Conservation (phyloP, 2,797 vertebrate genomes). For the Adrianichthys oophorus region DNA sequence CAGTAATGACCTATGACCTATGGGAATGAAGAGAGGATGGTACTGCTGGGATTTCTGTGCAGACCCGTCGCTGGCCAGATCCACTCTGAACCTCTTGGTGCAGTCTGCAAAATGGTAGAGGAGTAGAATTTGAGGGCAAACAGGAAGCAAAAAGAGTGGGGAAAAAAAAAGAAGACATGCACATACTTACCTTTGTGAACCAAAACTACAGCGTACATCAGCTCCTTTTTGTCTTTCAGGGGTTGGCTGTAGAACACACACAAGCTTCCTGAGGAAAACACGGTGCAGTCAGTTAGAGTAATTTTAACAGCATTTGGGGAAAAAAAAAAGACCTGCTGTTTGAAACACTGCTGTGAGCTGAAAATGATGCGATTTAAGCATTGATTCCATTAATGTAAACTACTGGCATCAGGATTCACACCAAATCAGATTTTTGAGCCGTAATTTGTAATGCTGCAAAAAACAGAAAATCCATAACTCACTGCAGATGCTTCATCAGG, state of each 20-base stretch:
- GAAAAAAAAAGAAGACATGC: not conserved
- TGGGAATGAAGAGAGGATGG: slow-evolving; percentile 85
- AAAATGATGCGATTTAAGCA: too few species aligned
- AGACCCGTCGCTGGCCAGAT: slow-evolving; percentile 62
- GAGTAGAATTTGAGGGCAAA: not conserved
- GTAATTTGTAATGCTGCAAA: too few species aligned
- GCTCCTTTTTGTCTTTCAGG: slow-evolving; percentile 65
- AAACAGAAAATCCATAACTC: too few species aligned
- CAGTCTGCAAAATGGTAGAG: slow-evolving; percentile 75
- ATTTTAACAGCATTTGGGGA: not conserved
- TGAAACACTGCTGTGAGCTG: too few species aligned
- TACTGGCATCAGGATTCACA: too few species aligned
- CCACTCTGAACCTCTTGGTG: slow-evolving; percentile 87
- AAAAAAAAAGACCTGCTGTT: too few species aligned
- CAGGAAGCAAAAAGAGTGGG: not conserved
- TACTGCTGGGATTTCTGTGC: slow-evolving; percentile 56
- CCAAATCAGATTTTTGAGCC: too few species aligned
- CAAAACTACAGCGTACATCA: slow-evolving; percentile 85
- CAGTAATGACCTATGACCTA: slow-evolving; percentile 85
- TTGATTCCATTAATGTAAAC: too few species aligned
- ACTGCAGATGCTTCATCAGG: too few species aligned
- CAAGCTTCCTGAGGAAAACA: slow-evolving; percentile 81
- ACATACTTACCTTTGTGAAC: slow-evolving; percentile 82
- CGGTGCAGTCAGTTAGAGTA: not conserved
- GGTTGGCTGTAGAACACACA: slow-evolving; percentile 86